Base-by-base conservation (phyloP, 2,888 invertebrate species). In the Cistogaster globosa region DNA sequence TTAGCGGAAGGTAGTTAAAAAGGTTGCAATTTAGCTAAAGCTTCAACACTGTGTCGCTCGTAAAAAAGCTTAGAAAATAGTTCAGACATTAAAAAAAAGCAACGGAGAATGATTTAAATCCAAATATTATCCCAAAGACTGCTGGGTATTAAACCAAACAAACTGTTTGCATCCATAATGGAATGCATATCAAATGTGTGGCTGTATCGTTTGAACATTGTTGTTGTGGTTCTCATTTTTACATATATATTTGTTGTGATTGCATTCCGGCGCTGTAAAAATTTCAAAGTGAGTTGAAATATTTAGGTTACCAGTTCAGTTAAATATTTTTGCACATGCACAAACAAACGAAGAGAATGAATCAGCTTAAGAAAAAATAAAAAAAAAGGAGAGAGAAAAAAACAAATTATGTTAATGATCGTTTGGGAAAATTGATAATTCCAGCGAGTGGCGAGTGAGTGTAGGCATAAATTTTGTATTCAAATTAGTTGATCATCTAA, bases 271-370 rank as follows among this genome's bases (percentile, higher is more conserved):
- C 62, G 74, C 71, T 75, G 69, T 57, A 68, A 51, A 32, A 72
- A 22, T 69, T 55, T 77, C 26, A 74, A 32, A 72, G 72, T 80
- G 42, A 72, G 68, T 67, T 72, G 32, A 80, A 80, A 67, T 80
- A 85, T 86, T 86, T 86, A 71, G 85, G 85, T 86, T 86, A 86
- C 85, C 82, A 86, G 85, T 86, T 82, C 82, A 86, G 65, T 67
- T 83, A 55, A 67, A 36, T 26, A 57, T 53, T 16, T 53, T 77
- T 53, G 5, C 8, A 1, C 7, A 57, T 53, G 5, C 8, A 1
- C 7, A 57, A 51, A 48, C 32, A 42, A 65, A 8, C 48, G 45
- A 45, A 67, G 62, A 20, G 18, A 62, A 53, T 53, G 60, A 77
- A 77, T 51, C 67, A 36, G 51, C 53, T 32, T 32, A 51, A 58